Percentiles rank a stretch among this genome's conserved stretches.
These are phyloP conservation scores for Bombus pyrosoma DNA, from an alignment of 1,140 invertebrate genomes.

Conservation along the genomic window DNA sequence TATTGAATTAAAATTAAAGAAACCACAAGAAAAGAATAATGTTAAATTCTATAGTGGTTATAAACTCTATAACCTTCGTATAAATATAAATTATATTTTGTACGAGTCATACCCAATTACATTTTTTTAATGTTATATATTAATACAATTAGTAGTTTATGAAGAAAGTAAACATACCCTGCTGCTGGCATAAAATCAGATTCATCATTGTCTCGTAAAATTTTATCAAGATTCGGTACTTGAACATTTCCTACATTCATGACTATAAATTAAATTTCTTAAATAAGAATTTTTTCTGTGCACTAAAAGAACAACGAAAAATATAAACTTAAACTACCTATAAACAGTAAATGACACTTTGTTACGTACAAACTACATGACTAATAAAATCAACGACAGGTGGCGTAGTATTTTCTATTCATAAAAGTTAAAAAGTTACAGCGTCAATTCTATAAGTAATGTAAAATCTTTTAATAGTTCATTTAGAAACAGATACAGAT, in stretches of 20 bases:
- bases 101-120: background rate
- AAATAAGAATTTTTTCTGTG: no score
- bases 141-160: conserved; percentile 7
- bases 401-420: background rate
- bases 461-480: background rate
- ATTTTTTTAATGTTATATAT: conserved; percentile 4
- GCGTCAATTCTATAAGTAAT: background rate
- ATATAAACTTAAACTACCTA: background rate
- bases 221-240: conserved; percentile 71
- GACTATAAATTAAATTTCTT: background rate
- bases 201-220: conserved; percentile 74
- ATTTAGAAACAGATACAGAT: background rate
- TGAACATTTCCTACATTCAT: conserved; percentile 68
- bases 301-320: background rate
- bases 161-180: conserved; percentile 61
- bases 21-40: background rate
- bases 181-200: conserved; percentile 69
- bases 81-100: conserved; percentile 3
- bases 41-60: background rate
- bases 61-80: conserved; percentile 5
- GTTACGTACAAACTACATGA: background rate
- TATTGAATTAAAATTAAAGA: background rate
- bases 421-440: background rate
- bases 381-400: conserved; percentile 8
- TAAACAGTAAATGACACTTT: background rate